Evolutionary conservation across 2,113 vertebrate genomes (phyloP).

Genomic region (Pteronura brasiliensis): DNA sequence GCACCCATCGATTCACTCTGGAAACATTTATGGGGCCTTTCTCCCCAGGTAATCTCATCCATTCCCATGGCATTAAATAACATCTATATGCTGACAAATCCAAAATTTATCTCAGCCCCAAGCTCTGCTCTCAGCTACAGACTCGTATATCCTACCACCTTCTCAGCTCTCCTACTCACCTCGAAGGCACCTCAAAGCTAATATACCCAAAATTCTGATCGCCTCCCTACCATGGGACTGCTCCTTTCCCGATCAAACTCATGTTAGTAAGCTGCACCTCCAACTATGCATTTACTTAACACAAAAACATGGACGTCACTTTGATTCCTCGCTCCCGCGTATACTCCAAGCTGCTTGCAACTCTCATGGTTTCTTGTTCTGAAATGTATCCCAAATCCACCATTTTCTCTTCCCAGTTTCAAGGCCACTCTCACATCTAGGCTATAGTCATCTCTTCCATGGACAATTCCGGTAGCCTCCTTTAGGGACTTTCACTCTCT

Average conservation of each 20-base stretch:
- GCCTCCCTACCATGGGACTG: background rate
- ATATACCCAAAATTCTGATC: background rate
- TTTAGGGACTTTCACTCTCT: background rate
- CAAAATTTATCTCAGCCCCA: background rate
- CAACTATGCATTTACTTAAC: background rate
- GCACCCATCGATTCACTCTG: background rate
- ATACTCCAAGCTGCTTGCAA: background rate
- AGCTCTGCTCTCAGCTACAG: background rate
- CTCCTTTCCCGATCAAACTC: background rate
- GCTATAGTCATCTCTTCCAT: background rate
- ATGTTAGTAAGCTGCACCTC: background rate
- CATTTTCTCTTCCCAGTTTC: background rate
- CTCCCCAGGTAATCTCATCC: background rate
- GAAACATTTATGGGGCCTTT: background rate
- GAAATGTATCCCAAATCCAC: background rate
- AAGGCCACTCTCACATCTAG: background rate
- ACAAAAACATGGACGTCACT: background rate
- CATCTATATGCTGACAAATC: background rate
- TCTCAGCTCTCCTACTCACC: background rate
- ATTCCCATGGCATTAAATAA: constrained; percentile 7
- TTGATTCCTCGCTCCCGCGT: background rate
- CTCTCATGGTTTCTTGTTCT: background rate
- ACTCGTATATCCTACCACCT: background rate
- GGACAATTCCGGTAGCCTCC: background rate
- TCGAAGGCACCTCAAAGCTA: background rate